Percentiles rank a stretch among this genome's conserved stretches.
Conservation (phyloP, 1,140 invertebrate genomes). For the Maconellicoccus hirsutus region DNA sequence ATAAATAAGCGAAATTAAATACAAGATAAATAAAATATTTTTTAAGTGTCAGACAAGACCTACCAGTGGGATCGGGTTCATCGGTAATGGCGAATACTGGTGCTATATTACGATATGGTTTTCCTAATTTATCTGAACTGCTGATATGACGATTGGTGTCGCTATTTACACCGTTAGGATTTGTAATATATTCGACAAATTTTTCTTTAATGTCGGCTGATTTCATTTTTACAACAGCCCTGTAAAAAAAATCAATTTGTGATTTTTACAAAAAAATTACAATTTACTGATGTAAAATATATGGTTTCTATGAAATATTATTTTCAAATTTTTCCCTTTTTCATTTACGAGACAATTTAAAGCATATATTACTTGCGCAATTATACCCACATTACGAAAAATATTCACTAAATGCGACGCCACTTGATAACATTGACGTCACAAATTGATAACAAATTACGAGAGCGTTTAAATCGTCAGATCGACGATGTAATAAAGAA, state of each 20-base stretch:
- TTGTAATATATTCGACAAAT: conserved; percentile 86
- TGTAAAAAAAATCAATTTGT: conserved; percentile 23
- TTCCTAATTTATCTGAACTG: conserved; percentile 66
- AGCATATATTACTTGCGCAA: too few species aligned
- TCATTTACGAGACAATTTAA: too few species aligned
- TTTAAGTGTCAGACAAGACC: not conserved
- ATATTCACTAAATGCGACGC: too few species aligned
- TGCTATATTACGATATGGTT: conserved; percentile 76
- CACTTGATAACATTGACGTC: too few species aligned
- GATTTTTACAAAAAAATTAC: too few species aligned
- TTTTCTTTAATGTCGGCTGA: conserved; percentile 85
- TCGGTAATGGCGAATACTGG: conserved; percentile 93
- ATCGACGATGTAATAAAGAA: too few species aligned
- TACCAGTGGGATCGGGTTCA: conserved; percentile 38
- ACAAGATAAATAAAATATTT: not conserved
- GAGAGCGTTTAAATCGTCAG: too few species aligned
- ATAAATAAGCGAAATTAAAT: not conserved
- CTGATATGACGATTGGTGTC: conserved; percentile 61
- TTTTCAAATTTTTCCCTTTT: too few species aligned
- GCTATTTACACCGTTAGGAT: conserved; percentile 49
- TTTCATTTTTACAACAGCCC: conserved; percentile 54
- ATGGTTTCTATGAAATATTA: too few species aligned
- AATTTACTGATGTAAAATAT: too few species aligned
- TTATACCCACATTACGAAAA: too few species aligned
- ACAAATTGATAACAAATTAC: too few species aligned